Evolutionary conservation across 2,888 invertebrate species (phyloP).

Genomic region (Campopleginae sp.): DNA sequence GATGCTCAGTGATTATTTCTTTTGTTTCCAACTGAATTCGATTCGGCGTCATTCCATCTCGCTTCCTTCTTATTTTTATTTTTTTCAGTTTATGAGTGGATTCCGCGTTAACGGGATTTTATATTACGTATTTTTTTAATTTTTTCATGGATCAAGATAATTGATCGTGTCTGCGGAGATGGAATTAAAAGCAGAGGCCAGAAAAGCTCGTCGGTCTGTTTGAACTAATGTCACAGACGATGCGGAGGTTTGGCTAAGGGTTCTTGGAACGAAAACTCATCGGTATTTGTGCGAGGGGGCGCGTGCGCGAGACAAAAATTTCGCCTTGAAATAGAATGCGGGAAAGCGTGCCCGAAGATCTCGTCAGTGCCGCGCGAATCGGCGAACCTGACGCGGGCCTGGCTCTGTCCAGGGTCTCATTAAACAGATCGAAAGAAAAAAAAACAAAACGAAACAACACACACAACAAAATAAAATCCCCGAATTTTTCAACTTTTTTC

Average conservation of each 20-base stretch:
- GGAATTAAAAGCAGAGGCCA: not conserved
- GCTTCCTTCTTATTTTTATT: no score
- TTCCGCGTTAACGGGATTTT: not conserved
- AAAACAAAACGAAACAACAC: no score
- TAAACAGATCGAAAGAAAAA: slow-evolving; percentile 8
- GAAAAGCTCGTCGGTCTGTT: not conserved
- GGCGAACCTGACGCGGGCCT: slow-evolving; percentile 70
- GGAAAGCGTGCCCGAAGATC: slow-evolving; percentile 62
- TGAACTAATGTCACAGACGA: not conserved
- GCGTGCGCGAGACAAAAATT: slow-evolving; percentile 74
- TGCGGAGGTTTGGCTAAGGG: not conserved
- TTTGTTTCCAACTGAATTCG: not conserved
- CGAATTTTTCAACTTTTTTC: slow-evolving; percentile 1
- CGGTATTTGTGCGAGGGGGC: slow-evolving; percentile 55
- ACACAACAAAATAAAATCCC: no score
- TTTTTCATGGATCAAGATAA: not conserved
- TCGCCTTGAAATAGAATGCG: slow-evolving; percentile 71
- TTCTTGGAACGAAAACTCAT: slow-evolving; percentile 40
- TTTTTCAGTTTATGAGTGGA: not conserved
- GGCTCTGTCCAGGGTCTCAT: slow-evolving; percentile 47
- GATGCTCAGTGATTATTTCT: not conserved
- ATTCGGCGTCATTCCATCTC: not conserved
- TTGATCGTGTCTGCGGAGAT: slow-evolving; percentile 9
- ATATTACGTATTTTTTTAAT: not conserved
- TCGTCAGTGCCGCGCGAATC: slow-evolving; percentile 76